phyloP scores from a whole-genome alignment of 2,888 invertebrate species.

The Caenorhabditis sp. region DNA sequence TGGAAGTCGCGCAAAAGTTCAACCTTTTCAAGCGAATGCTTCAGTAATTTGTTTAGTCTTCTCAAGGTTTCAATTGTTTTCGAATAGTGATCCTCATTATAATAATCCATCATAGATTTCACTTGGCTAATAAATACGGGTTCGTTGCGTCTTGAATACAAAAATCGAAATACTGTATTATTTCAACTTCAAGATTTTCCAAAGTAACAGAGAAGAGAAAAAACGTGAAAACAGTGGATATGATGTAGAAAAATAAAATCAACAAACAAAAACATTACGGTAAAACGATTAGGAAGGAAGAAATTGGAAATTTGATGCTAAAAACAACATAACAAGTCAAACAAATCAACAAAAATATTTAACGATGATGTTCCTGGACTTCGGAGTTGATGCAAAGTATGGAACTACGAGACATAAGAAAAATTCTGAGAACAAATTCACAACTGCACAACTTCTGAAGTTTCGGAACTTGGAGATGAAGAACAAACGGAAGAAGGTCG shows the following conservation, averaged over 20 bases:
- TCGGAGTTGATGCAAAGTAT: neutral
- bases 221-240: neutral
- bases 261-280: slow-evolving; percentile 15
- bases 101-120: neutral
- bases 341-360: slow-evolving; percentile 5
- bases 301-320: slow-evolving; percentile 1
- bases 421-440: no score
- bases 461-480: neutral
- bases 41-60: slow-evolving; percentile 12
- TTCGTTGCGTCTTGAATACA: neutral
- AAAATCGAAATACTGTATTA: neutral
- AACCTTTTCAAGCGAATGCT: slow-evolving; percentile 26
- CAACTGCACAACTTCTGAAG: neutral
- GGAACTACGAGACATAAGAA: no score
- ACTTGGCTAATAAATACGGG: neutral
- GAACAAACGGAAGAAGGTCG: neutral
- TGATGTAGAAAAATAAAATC: slow-evolving; percentile 28
- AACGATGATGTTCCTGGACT: neutral
- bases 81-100: neutral
- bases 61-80: neutral
- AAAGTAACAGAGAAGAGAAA: neutral
- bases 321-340: slow-evolving; percentile 7
- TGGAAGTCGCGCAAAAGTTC: slow-evolving; percentile 33
- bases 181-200: neutral
- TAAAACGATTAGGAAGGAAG: neutral